phyloP scores from a whole-genome alignment of 2,888 invertebrate genomes.

The Brassicogethes aeneus region DNA sequence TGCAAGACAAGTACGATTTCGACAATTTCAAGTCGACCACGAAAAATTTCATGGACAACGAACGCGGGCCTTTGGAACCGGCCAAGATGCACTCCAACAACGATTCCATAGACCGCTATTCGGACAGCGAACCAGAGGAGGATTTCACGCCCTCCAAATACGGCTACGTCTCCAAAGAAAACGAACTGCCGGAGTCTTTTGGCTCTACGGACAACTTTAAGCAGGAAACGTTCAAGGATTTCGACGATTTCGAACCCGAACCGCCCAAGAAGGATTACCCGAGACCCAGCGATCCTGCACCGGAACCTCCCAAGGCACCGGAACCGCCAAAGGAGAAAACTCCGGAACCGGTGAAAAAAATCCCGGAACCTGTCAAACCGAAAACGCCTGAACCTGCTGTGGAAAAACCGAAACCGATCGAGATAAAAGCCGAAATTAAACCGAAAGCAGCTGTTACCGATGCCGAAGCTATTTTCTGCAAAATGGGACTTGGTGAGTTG shows the following conservation, averaged over 20 bases:
- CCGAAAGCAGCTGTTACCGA: slow-evolving; percentile 46
- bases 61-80: slow-evolving; percentile 23
- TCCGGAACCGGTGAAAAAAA: slow-evolving; percentile 14
- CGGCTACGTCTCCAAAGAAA: slow-evolving; percentile 20
- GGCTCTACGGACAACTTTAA: slow-evolving; percentile 17
- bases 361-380: slow-evolving; percentile 9
- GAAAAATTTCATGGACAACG: slow-evolving; percentile 34
- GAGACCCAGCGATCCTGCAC: slow-evolving; percentile 10
- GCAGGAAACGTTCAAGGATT: slow-evolving; percentile 28
- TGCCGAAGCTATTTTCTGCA: slow-evolving; percentile 62
- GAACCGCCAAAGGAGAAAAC: slow-evolving; percentile 1
- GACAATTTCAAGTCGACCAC: slow-evolving; percentile 21
- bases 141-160: slow-evolving; percentile 34
- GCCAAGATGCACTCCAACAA: slow-evolving; percentile 16
- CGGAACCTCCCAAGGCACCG: slow-evolving; percentile 8
- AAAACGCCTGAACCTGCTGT: slow-evolving; percentile 11
- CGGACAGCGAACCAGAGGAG: slow-evolving; percentile 43
- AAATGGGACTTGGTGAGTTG: slow-evolving; percentile 63
- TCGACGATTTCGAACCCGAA: slow-evolving; percentile 25
- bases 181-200: slow-evolving; percentile 16
- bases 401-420: slow-evolving; percentile 10
- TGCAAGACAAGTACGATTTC: slow-evolving; percentile 17
- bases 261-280: slow-evolving; percentile 13
- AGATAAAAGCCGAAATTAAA: slow-evolving; percentile 24
- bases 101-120: slow-evolving; percentile 47